Conservation (phyloP, 2,797 vertebrate species). For the Phyllotis vaccarum region DNA sequence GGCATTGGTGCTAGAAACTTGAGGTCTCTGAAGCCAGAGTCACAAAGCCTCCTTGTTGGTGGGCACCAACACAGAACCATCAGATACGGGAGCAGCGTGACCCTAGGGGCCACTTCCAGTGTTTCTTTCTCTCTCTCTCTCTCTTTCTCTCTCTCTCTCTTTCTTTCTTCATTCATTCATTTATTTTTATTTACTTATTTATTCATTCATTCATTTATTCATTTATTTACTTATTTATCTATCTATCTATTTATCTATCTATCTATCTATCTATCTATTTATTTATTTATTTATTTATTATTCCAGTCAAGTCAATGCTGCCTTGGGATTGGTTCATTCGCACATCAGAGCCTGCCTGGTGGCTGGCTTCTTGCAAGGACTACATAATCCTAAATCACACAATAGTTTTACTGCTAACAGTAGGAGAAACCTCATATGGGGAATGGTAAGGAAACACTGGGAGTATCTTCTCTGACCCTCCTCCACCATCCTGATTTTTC, state of each 20-base stretch:
- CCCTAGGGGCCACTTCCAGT: neutral
- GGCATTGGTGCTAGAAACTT: neutral
- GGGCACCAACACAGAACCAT: too few species aligned
- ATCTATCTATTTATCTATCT: too few species aligned
- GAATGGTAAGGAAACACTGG: accelerated
- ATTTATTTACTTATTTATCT: too few species aligned
- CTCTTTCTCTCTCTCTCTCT: too few species aligned
- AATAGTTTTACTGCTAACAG: neutral
- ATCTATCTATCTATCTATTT: too few species aligned
- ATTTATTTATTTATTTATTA: neutral
- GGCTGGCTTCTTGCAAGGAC: neutral
- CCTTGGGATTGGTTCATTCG: too few species aligned
- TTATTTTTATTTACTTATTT: too few species aligned
- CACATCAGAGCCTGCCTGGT: neutral
- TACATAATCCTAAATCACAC: neutral
- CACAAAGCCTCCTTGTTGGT: neutral
- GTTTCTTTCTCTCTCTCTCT: too few species aligned
- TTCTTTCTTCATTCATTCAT: too few species aligned
- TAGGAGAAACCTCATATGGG: neutral
- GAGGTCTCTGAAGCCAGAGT: neutral
- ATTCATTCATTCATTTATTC: too few species aligned
- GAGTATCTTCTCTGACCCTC: neutral
- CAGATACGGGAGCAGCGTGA: neutral
- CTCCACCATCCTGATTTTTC: slow-evolving; percentile 6
- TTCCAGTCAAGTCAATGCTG: neutral